Base-by-base conservation (phyloP, 2,113 vertebrate genomes). In the Poeciliopsis occidentalis region DNA sequence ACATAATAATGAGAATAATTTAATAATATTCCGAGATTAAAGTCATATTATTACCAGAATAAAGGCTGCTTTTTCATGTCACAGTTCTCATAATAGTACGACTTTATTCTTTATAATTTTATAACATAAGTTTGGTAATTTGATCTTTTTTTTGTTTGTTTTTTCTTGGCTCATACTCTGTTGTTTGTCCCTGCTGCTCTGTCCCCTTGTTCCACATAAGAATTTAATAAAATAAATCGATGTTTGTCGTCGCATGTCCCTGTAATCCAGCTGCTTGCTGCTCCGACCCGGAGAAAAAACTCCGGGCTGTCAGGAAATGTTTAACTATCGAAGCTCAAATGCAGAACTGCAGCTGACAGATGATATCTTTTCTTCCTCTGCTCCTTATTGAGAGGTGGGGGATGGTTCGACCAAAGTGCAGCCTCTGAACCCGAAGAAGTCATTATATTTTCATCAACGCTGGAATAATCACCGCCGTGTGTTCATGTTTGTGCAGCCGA, bases 401-500 rank as follows among this genome's bases (percentile, higher is more conserved):
- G 39, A 41, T 41, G 39, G 39, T 41, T 41, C 13, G 39, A 47
- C 4, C 17, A 6, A 4, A 47, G 44, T 29, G 65, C 22, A 17
- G 27, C 60, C 13, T 57, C 19, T 71, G 66, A 64, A 27, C 60
- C 41, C 65, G 74, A 64, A 68, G 74, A 64, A 76, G 41, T 54
- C 13, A 44, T 47, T 27, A 60, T 68, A 67, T 24, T 63, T 15
- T 4, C 27, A 61, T 63, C 68, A n/a, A 47, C 30, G 19, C 69
- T 69, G 54, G 79, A 67, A 61, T 80, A 78, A 76, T 80, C 67
- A 74, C 77, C 0, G 2, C 44, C 73, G 5, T 31, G 37, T 66
- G 19, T 15, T 75, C 12, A n/a, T 60, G 60, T 81, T 60, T 60
- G 67, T 75, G 65, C 63, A 11, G n/a, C 24, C 27, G 67, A 71